These are phyloP conservation scores for Bibio marci DNA, from an alignment of 2,888 invertebrate genomes.

Conservation along the genomic window DNA sequence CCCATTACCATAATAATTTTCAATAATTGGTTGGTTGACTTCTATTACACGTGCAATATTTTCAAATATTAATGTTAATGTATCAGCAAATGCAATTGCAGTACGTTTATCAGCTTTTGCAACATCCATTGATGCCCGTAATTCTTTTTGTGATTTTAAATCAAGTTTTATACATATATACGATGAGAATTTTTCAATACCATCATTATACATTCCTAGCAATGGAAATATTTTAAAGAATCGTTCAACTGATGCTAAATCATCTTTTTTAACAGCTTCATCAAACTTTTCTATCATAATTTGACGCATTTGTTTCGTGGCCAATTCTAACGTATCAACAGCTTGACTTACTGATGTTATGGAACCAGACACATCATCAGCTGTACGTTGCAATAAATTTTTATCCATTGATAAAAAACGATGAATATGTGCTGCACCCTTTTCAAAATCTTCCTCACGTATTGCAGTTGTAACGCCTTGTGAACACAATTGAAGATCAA, in stretches of 20 bases:
- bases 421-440: slow-evolving; percentile 89
- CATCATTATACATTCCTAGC: slow-evolving; percentile 78
- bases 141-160: slow-evolving; percentile 51
- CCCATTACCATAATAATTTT: slow-evolving; percentile 75
- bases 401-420: slow-evolving; percentile 89
- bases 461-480: slow-evolving; percentile 95
- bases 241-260: slow-evolving; percentile 78
- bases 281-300: slow-evolving; percentile 71
- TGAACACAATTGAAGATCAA: slow-evolving; percentile 88
- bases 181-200: slow-evolving; percentile 70
- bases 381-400: slow-evolving; percentile 54
- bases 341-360: slow-evolving; percentile 29
- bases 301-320: slow-evolving; percentile 46
- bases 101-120: slow-evolving; percentile 51
- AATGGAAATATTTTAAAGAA: slow-evolving; percentile 96
- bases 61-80: slow-evolving; percentile 69
- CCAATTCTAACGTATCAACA: slow-evolving; percentile 43
- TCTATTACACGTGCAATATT: slow-evolving; percentile 70
- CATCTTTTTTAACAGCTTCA: slow-evolving; percentile 75
- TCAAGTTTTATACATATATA: slow-evolving; percentile 68
- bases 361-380: slow-evolving; percentile 50
- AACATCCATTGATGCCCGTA: slow-evolving; percentile 46
- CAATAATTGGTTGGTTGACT: slow-evolving; percentile 74
- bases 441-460: slow-evolving; percentile 88
- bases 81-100: slow-evolving; percentile 68